Evolutionary conservation across 2,797 vertebrate species (phyloP), one percentile per base, ranked within the genome.

Genomic region (Ctenochaetus hawaiiensis): DNA sequence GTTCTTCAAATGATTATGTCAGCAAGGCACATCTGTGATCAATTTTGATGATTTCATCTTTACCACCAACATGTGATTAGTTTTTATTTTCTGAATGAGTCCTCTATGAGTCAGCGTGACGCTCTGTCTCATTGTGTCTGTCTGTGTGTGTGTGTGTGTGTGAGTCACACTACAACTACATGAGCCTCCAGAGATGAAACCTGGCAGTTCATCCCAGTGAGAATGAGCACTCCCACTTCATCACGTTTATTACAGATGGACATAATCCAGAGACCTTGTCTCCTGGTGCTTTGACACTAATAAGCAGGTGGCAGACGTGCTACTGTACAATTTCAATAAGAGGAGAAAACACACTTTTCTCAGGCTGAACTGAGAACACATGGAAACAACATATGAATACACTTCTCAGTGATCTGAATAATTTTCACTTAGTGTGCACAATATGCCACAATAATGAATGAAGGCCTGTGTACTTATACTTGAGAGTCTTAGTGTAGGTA

Each of bases 141-240:
- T 72, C 71, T 74, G 81, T 64, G 72, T 91, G 88, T 86, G 84
- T 87, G 78, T 85, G 51, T 72, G 69, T 74, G 81, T 64, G 74
- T 91, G 88, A 92, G 73, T 91, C 89, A 91, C 82, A 77, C 77
- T 82, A 86, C 79, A 66, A 87, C 82, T 86, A 68, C 77, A 75
- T 44, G 62, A 80, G 84, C 66, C 86, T 85, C 85, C 56, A 54
- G 85, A 84, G 85, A 90, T 67, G 62, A 82, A 91, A 85, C 78
- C 90, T 86, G 88, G 84, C 89, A 89, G 84, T 81, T 79, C 41
- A 74, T 66, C 51, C 72, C 49, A 52, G 85, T 62, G 66, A 84
- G 82, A 84, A 83, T 26, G 57, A 85, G 65, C 73, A 80, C 71
- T 81, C 80, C 73, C 76, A 74, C 81, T 80, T 69, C 59, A 75